A percentile compares a stretch with the other conserved stretches of the same genome.
Evolutionary conservation across 2,113 vertebrate genomes (phyloP).

Genomic region (Cochlearius cochlearius): DNA sequence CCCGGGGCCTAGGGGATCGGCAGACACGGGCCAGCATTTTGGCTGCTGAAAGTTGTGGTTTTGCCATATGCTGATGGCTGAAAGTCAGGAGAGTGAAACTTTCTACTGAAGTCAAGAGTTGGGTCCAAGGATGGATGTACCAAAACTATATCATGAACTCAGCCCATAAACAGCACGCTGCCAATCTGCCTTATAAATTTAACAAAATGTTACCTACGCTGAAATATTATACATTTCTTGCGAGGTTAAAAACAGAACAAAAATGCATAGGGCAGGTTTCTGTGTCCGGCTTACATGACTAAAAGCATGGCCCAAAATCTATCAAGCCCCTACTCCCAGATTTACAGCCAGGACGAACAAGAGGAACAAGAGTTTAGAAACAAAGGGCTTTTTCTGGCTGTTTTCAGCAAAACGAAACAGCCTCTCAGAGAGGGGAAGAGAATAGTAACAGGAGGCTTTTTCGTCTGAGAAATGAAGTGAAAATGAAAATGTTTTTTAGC

Average conservation of each 20-base stretch:
- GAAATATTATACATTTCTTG: neutral
- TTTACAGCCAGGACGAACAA: neutral
- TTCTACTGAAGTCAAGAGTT: neutral
- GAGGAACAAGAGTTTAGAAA: neutral
- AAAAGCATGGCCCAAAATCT: neutral
- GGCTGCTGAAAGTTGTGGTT: neutral
- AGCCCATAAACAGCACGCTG: neutral
- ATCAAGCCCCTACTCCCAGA: neutral
- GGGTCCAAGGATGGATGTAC: neutral
- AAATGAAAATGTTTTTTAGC: neutral
- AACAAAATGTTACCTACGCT: neutral
- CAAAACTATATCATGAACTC: neutral
- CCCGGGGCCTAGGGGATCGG: neutral
- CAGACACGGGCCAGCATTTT: neutral
- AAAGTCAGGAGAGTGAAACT: neutral
- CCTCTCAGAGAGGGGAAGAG: neutral
- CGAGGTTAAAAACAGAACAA: neutral
- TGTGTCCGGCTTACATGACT: neutral
- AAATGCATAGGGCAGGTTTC: neutral
- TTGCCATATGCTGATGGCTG: rapidly evolving
- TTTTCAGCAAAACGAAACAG: neutral
- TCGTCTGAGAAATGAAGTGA: neutral
- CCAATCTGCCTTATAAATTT: neutral
- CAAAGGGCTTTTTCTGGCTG: neutral
- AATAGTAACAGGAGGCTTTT: neutral